These are phyloP conservation scores for Bembecia ichneumoniformis DNA, from an alignment of 2,888 invertebrate species.

Conservation along the genomic window DNA sequence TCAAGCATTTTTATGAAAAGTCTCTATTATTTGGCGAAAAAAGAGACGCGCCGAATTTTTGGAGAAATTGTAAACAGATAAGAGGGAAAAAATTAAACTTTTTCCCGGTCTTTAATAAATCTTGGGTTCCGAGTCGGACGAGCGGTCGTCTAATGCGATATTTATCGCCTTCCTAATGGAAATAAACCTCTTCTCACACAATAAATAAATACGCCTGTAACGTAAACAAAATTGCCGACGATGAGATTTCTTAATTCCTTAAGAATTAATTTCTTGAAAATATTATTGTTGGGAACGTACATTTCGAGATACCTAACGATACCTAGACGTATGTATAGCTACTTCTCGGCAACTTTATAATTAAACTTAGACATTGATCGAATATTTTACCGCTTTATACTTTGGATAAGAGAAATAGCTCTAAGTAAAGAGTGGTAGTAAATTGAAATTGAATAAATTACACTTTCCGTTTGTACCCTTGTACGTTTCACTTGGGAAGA, in stretches of 20 bases:
- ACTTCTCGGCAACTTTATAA: background rate
- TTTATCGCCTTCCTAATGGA: constrained; percentile 50
- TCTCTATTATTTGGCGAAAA: background rate
- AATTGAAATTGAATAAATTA: too few species aligned
- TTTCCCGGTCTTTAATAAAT: constrained; percentile 48
- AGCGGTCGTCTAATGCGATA: constrained; percentile 54
- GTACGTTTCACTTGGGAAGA: too few species aligned
- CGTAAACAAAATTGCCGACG: constrained; percentile 32
- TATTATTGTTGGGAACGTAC: constrained; percentile 3
- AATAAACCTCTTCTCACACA: constrained; percentile 40
- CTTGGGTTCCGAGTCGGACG: constrained; percentile 21
- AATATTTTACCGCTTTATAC: background rate
- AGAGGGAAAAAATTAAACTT: constrained; percentile 37
- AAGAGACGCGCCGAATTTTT: constrained; percentile 24
- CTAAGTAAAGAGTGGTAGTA: too few species aligned
- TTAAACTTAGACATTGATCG: background rate
- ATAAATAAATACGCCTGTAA: constrained; percentile 42
- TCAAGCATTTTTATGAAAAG: background rate
- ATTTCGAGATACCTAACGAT: background rate
- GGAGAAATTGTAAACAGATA: constrained; percentile 34
- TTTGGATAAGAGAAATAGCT: too few species aligned
- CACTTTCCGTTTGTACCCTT: too few species aligned
- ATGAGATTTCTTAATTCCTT: constrained; percentile 4
- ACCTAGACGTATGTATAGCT: too few species aligned
- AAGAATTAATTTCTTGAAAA: constrained; percentile 19